Base-by-base conservation (phyloP, 2,888 invertebrate genomes). In the Lathronympha strigana region DNA sequence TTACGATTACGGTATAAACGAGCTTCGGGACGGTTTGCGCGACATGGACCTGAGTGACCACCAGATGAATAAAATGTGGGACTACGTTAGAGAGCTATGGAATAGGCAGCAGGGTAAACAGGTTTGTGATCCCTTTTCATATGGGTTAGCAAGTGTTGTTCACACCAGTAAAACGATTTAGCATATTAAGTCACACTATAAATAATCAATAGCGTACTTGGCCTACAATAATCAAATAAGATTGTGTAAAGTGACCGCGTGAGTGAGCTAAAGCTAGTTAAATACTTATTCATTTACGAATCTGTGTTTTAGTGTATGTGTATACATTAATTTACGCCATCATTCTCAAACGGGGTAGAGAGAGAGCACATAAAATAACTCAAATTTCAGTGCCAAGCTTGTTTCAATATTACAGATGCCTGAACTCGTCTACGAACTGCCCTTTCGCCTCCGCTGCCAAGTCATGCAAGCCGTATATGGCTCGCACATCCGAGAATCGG, bases 51-150 rank as follows among this genome's bases (percentile, higher is more conserved):
- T 92, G 1, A 92, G 92, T 71, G 84, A 84, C 0, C 92, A 90
- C 72, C 93, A 93, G 74, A 88, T 93, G 88, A 84, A 82, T 68
- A 93, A 92, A 71, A 90, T 93, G 87, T 92, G 92, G 90, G 88
- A 87, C 53, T 93, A 93, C 61, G 92, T 93, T 0, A 79, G 88
- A 2, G 87, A 91, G 40, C 74, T 93, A 49, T 93, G 93, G 93
- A 90, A 88, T 40, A 79, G 92, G 53, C 92, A 92, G 68, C 89
- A 90, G 72, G 93, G 93, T 5, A 84, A 82, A 77, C 92, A 93
- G 85, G 93, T 92, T 13, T 55, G 4, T 38, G n/a, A 4, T 28
- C n/a, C 25, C 13, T 38, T 9, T 9, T 23, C 11, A n/a, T 54
- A 40, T 19, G 15, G 43, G 21, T 21, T 45, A n/a, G 28, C 19